A percentile compares a stretch with the other conserved stretches of the same genome.
Conservation (phyloP, 2,888 invertebrate genomes). For the Aporophyla nigra region DNA sequence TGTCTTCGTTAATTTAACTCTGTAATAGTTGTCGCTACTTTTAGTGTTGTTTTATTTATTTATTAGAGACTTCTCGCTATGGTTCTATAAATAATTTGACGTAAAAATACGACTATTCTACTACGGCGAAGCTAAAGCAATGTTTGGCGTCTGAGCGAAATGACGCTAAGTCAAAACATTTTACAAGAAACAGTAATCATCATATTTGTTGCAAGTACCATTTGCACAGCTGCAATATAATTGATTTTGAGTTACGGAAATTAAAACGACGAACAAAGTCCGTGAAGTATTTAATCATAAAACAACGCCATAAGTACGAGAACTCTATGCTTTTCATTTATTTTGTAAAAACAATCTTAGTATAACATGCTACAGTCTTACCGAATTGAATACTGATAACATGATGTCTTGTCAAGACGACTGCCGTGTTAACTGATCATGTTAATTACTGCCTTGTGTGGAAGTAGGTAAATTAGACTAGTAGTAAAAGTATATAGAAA, state of each 20-base stretch:
- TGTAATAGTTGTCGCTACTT: constrained; percentile 60
- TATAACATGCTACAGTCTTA: constrained; percentile 33
- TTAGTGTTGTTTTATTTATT: constrained; percentile 52
- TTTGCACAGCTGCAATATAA: neutral
- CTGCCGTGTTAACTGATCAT: constrained; percentile 29
- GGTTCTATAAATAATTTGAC: neutral
- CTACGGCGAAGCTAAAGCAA: neutral
- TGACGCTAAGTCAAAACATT: neutral
- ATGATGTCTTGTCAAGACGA: neutral
- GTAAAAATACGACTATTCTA: neutral
- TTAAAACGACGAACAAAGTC: neutral
- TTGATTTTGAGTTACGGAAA: neutral
- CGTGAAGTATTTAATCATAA: neutral
- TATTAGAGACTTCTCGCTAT: neutral
- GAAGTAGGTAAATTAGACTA: constrained; percentile 20
- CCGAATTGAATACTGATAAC: constrained; percentile 6
- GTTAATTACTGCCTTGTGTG: constrained; percentile 50
- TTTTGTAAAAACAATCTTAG: constrained; percentile 30
- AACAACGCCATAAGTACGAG: constrained; percentile 34
- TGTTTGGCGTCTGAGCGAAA: neutral
- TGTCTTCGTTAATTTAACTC: constrained; percentile 64
- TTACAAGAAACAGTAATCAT: neutral
- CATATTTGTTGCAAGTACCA: neutral
- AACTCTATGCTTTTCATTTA: constrained; percentile 27
- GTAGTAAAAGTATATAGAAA: neutral